Conservation (phyloP, 2,888 invertebrate genomes). For the Eulithis testata region DNA sequence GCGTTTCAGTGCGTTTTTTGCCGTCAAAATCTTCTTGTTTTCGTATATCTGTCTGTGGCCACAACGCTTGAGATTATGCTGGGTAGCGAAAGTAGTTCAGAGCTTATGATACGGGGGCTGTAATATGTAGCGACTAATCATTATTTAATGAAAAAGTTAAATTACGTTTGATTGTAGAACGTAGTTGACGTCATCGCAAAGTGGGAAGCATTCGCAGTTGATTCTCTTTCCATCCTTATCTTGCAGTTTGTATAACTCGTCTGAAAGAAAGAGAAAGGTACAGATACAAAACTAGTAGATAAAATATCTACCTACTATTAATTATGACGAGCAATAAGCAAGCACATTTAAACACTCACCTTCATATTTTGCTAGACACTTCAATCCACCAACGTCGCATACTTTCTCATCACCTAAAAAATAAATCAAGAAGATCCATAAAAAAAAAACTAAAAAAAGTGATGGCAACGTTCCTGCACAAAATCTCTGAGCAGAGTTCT, state of each 20-base stretch:
- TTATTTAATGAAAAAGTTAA: neutral
- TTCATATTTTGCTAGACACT: constrained; percentile 85
- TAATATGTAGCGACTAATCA: no score
- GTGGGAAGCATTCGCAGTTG: constrained; percentile 86
- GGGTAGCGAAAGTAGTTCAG: no score
- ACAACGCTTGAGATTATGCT: no score
- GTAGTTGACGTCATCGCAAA: constrained; percentile 89
- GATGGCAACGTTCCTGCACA: neutral
- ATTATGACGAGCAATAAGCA: neutral
- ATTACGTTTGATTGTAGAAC: constrained; percentile 86
- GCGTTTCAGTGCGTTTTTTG: no score
- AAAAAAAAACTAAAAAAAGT: no score
- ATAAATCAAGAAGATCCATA: neutral
- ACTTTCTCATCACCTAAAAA: constrained; percentile 80
- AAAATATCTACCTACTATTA: no score
- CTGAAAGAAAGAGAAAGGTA: constrained; percentile 56
- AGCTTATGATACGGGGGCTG: no score
- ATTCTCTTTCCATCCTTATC: constrained; percentile 77
- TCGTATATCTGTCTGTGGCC: no score
- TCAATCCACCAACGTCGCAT: constrained; percentile 86
- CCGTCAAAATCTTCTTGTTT: no score
- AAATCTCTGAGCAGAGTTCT: constrained; percentile 6
- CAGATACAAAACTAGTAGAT: neutral
- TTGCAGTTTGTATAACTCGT: constrained; percentile 81
- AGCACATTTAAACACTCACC: constrained; percentile 56